Conservation (phyloP, 2,797 vertebrate genomes). For the Typhlichthys subterraneus region DNA sequence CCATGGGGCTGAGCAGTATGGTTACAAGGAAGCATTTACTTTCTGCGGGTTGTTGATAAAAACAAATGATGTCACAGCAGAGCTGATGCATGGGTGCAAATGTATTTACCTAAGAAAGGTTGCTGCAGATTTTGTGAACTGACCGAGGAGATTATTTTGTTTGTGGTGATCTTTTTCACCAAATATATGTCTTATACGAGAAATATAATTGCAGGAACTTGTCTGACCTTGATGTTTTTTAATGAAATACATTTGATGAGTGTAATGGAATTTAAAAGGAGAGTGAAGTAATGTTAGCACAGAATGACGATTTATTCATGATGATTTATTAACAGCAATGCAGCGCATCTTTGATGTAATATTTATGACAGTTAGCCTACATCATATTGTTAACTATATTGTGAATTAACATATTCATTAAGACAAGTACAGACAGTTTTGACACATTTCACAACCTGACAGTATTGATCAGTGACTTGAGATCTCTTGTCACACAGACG, state of each 20-base stretch:
- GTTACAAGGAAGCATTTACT: conserved; percentile 32
- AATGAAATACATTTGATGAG: not conserved
- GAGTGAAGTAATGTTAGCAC: not conserved
- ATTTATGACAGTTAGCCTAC: not conserved
- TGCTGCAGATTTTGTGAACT: conserved; percentile 41
- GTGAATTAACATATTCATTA: no score
- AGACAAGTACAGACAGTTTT: no score
- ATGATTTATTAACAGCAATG: conserved; percentile 2
- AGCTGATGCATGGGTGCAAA: conserved; percentile 30
- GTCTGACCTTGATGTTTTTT: no score
- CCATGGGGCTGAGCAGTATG: conserved; percentile 15
- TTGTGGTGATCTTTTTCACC: conserved; percentile 27
- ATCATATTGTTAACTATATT: no score
- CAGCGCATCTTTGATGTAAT: not conserved
- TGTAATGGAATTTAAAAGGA: not conserved
- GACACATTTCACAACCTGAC: no score
- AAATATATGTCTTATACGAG: no score
- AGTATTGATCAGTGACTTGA: no score
- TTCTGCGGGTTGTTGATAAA: conserved; percentile 44
- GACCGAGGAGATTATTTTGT: conserved; percentile 48
- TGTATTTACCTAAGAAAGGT: conserved; percentile 26
- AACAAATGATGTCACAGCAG: conserved; percentile 32
- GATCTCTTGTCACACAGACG: not conserved
- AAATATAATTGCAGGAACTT: no score
- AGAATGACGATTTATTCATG: not conserved